Evolutionary conservation across 2,797 vertebrate species (phyloP), one percentile per base, ranked within the genome.

Genomic region (Sebastes iracundus): DNA sequence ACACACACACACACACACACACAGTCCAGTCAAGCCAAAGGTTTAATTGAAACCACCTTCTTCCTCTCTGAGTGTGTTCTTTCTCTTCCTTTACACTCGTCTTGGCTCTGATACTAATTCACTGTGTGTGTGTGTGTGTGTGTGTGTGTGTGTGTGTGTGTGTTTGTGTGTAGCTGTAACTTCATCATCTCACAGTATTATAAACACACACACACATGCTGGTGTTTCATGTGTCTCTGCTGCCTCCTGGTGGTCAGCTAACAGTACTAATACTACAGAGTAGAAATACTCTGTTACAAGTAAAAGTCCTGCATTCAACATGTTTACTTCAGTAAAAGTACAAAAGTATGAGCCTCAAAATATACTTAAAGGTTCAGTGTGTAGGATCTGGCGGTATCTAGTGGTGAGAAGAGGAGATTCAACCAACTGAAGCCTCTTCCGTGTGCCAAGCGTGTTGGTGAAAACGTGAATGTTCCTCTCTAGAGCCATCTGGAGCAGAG

Each of bases 1-100:
- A 53, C 23, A 53, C 73, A 4, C 63, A 60, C 61, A 59, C 83
- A 59, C 66, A 46, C 46, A 42, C 58, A 68, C 66, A 75, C 66
- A 58, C 49, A 42, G 28, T 52, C 32, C 32, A 59, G 42, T 53
- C 25, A 22, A 46, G 78, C 78, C 78, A 78, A 59, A 80, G 46
- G 20, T 79, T 79, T 84, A 87, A 84, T 77, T 82, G 49, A 80
- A 87, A 79, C 76, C 82, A 82, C 27, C 60, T 80, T 77, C 63
- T 72, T 22, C 13, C 20, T 77, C 27, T 22, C 25, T 65, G 35
- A 18, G 25, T 2, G 12, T 77, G 49, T 75, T 61, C 27, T 28
- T 38, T 75, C 18, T 73, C 13, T 64, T 69, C 20, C 27, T 75
- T 49, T 49, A 59, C 33, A 63, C 67, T 63, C 14, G 1, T 38